Conservation (phyloP, 2,113 vertebrate genomes). For the Apistogramma diplotaenia region DNA sequence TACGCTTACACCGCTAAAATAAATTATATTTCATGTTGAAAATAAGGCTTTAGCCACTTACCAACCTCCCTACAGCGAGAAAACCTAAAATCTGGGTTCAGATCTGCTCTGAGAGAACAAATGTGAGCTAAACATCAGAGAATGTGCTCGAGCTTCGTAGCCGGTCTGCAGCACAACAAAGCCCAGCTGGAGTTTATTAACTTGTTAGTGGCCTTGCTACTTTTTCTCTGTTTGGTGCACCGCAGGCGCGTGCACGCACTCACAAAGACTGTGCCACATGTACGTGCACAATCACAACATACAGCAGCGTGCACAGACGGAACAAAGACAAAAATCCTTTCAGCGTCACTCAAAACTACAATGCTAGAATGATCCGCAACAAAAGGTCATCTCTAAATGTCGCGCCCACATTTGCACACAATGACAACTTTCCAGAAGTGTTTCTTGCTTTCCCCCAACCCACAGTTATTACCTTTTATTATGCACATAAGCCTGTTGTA, state of each 20-base stretch:
- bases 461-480: slow-evolving; percentile 30
- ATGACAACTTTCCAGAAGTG: slow-evolving; percentile 25
- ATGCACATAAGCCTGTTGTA: slow-evolving; percentile 1
- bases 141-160: slow-evolving; percentile 52
- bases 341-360: slow-evolving; percentile 16
- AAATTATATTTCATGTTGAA: not conserved
- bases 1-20: not conserved
- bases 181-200: slow-evolving; percentile 72
- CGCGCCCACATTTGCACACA: slow-evolving; percentile 1
- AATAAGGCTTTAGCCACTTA: not conserved
- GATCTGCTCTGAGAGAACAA: slow-evolving; percentile 8
- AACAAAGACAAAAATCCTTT: slow-evolving; percentile 36
- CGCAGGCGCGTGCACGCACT: not conserved
- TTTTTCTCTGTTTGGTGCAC: slow-evolving; percentile 54
- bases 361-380: not conserved
- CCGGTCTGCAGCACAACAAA: slow-evolving; percentile 56
- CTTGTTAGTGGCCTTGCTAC: slow-evolving; percentile 67
- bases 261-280: not conserved
- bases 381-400: slow-evolving; percentile 36
- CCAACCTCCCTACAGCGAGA: not conserved
- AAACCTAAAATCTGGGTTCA: not conserved
- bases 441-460: not conserved
- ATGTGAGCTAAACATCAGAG: slow-evolving; percentile 60
- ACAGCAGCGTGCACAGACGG: slow-evolving; percentile 5
- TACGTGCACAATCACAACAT: slow-evolving; percentile 4